phyloP scores from a whole-genome alignment of 2,888 invertebrate genomes.

The Oligia strigilis region DNA sequence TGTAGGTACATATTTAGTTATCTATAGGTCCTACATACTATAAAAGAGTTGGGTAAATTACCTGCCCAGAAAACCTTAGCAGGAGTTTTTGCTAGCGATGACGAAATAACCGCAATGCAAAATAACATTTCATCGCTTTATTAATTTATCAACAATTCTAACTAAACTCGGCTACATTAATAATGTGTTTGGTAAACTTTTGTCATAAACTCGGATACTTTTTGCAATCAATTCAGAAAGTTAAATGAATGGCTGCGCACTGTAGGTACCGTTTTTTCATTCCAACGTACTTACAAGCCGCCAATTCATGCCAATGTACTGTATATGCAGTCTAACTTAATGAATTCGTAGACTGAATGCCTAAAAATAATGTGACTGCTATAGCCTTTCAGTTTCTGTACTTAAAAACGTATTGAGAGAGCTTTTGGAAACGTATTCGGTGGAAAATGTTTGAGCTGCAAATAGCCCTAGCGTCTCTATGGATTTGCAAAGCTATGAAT shows the following conservation, averaged over 20 bases:
- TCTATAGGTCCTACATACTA: no score
- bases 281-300: constrained; percentile 24
- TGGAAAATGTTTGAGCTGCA: constrained; percentile 6
- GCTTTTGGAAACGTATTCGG: constrained; percentile 36
- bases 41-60: no score
- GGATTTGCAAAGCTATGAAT: constrained; percentile 12
- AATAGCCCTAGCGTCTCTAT: constrained; percentile 3
- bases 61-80: background rate
- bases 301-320: constrained; percentile 30
- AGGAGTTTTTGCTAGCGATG: background rate
- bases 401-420: constrained; percentile 48
- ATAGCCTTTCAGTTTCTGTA: constrained; percentile 46
- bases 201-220: constrained; percentile 70
- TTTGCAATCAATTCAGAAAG: constrained; percentile 71
- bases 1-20: no score
- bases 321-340: constrained; percentile 46
- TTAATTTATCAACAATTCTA: background rate
- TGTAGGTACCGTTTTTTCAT: constrained; percentile 55
- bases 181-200: constrained; percentile 63
- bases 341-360: constrained; percentile 52
- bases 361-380: constrained; percentile 55
- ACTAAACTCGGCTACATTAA: constrained; percentile 21
- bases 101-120: background rate
- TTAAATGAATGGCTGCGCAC: constrained; percentile 66
- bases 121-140: background rate